phyloP scores from a whole-genome alignment of 2,888 invertebrate species.

The Odontomyia ornata region DNA sequence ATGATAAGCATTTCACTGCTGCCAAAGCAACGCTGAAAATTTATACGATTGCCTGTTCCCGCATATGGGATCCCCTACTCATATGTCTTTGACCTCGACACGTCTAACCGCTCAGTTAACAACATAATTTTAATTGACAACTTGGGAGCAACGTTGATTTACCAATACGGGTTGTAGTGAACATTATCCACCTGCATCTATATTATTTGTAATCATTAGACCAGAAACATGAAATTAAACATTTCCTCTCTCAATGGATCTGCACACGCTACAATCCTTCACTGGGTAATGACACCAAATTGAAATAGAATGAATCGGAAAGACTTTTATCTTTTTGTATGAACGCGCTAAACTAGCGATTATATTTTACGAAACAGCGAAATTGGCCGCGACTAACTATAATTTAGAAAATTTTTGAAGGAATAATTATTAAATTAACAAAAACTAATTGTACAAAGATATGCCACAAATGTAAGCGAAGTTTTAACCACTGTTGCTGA shows the following conservation, averaged over 20 bases:
- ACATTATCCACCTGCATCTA: conserved; percentile 4
- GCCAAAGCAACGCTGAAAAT: background rate
- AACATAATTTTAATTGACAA: conserved; percentile 22
- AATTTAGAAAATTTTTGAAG: too few species aligned
- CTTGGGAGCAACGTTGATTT: background rate
- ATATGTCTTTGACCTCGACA: conserved; percentile 33
- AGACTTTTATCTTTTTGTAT: background rate
- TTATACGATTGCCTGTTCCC: background rate
- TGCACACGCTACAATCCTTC: background rate
- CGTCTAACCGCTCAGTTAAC: background rate
- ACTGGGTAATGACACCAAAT: background rate
- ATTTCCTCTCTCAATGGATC: conserved; percentile 23
- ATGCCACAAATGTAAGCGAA: too few species aligned
- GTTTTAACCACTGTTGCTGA: too few species aligned
- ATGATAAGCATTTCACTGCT: too few species aligned
- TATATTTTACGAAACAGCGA: too few species aligned
- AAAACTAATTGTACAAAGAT: too few species aligned
- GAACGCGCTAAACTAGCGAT: too few species aligned
- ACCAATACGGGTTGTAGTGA: conserved; percentile 2
- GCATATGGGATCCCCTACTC: background rate
- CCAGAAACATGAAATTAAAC: conserved; percentile 43
- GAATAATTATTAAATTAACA: too few species aligned
- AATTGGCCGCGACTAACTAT: too few species aligned
- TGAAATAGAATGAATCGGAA: background rate
- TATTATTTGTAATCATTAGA: conserved; percentile 37